Evolutionary conservation across 2,888 invertebrate species (phyloP).

Genomic region (Tipula lateralis): DNA sequence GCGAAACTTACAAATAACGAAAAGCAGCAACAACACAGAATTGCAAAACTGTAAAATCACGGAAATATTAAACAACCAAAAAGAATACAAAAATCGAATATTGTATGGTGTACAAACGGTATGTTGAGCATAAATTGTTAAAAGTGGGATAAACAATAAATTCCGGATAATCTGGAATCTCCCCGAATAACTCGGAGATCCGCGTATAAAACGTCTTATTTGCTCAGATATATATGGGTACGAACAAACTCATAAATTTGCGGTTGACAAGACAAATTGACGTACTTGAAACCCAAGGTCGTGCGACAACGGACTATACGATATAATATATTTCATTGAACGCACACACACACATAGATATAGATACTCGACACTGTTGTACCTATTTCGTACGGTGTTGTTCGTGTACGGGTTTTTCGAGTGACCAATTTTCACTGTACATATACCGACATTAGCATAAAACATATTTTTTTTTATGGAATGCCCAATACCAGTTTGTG

Average conservation of each 20-base stretch:
- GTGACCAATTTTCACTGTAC: neutral
- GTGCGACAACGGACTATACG: neutral
- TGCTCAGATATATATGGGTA: neutral
- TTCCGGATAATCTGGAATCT: neutral
- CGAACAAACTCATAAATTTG: neutral
- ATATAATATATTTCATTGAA: neutral
- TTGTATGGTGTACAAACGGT: no score
- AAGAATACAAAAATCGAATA: neutral
- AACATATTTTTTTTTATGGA: neutral
- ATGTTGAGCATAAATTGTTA: no score
- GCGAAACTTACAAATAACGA: neutral
- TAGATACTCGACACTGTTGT: no score
- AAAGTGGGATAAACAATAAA: neutral
- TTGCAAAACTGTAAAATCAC: constrained; percentile 24
- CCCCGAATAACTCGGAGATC: neutral
- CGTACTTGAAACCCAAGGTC: neutral
- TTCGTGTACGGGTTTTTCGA: neutral
- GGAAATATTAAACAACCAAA: constrained; percentile 4
- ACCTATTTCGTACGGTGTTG: neutral
- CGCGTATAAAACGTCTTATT: neutral
- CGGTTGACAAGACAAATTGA: constrained; percentile 19
- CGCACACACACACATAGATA: no score
- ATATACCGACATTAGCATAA: no score
- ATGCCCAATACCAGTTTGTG: neutral
- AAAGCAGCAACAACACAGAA: neutral